These are phyloP conservation scores for Tachycineta bicolor DNA, from an alignment of 2,113 vertebrate genomes.

Conservation along the genomic window DNA sequence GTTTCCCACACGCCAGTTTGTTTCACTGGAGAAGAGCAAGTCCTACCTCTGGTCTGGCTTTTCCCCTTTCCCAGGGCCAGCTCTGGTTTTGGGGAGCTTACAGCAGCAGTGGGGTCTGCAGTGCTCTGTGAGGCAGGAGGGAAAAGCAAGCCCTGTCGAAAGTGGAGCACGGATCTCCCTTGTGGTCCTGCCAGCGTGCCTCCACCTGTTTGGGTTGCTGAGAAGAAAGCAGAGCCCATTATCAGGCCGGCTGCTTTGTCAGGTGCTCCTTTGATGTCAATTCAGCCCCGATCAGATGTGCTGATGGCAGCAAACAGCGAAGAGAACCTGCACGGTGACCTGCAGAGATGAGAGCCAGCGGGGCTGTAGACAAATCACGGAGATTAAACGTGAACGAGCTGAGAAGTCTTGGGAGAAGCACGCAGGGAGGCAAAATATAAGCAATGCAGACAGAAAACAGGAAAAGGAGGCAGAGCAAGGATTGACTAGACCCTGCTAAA, in stretches of 20 bases:
- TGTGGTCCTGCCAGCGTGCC: neutral
- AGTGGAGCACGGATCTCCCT: neutral
- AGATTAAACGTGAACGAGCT: neutral
- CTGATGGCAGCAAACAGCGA: constrained; percentile 15
- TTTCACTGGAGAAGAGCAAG: neutral
- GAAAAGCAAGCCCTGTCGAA: accelerated
- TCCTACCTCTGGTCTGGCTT: neutral
- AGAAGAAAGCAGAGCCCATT: constrained; percentile 27
- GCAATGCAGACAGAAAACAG: neutral
- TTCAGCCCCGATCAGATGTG: neutral
- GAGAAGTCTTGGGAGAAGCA: neutral
- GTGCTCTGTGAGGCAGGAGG: neutral
- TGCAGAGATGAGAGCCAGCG: neutral
- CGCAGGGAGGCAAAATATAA: neutral
- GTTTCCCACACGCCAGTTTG: accelerated
- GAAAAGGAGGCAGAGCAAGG: neutral
- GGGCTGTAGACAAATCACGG: neutral
- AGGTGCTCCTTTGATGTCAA: constrained; percentile 41
- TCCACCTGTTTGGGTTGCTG: neutral
- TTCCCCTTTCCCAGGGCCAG: neutral
- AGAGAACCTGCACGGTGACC: neutral
- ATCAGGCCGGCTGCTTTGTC: constrained; percentile 22
- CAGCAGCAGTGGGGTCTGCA: neutral
- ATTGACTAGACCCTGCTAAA: neutral
- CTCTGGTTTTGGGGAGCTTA: neutral